Percentiles rank a stretch among this genome's conserved stretches.
Evolutionary conservation across 2,797 vertebrate species (phyloP).

Genomic region (Pseudochirops cupreus): DNA sequence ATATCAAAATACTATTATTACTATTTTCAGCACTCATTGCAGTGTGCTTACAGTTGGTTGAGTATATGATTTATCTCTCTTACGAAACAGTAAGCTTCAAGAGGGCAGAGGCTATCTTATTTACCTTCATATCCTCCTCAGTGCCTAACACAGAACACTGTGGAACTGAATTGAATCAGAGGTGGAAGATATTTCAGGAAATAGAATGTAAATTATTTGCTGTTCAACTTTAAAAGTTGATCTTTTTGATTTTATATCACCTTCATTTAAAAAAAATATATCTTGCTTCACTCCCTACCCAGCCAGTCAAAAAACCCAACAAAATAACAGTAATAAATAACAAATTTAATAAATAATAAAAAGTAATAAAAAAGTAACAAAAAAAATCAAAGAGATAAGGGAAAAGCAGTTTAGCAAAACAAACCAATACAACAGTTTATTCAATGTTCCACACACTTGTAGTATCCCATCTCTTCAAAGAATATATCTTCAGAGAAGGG

Average conservation of each 20-base stretch:
- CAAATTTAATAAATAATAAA: too few relatives aligned
- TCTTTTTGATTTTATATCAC: background rate
- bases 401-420: background rate
- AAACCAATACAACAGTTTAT: background rate
- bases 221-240: background rate
- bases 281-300: background rate
- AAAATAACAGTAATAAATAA: too few relatives aligned
- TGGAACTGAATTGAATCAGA: background rate
- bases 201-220: background rate
- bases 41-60: background rate
- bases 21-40: background rate
- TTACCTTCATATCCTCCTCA: background rate
- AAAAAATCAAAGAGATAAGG: background rate
- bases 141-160: background rate
- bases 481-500: background rate
- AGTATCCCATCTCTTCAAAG: background rate
- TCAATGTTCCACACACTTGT: background rate
- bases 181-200: background rate
- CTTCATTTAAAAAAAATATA: background rate
- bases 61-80: background rate
- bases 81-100: background rate
- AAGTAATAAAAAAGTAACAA: background rate
- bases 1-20: background rate
- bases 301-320: background rate
- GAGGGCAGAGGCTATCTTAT: background rate